Conservation (phyloP, 2,113 vertebrate species). For the Sebastes fasciatus region DNA sequence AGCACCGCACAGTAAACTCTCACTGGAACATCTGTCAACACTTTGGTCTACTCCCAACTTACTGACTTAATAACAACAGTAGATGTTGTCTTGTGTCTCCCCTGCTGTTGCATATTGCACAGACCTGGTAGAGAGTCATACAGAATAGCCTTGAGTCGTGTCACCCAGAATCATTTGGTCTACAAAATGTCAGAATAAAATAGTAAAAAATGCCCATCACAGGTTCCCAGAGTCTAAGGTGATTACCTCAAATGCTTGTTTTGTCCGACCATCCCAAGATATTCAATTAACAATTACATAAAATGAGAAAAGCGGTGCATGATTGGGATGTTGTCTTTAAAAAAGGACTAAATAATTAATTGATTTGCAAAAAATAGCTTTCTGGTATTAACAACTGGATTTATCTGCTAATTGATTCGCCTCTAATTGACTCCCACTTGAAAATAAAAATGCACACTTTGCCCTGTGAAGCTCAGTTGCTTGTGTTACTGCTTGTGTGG, state of each 20-base stretch:
- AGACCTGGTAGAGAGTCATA: background rate
- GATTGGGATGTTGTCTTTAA: background rate
- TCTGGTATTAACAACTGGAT: background rate
- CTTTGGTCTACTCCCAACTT: constrained; percentile 13
- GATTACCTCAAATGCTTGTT: background rate
- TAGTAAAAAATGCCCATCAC: background rate
- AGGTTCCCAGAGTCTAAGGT: background rate
- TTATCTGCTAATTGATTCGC: background rate
- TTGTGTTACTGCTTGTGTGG: background rate
- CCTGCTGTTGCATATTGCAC: background rate
- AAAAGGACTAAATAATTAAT: background rate
- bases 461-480: background rate
- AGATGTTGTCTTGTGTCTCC: background rate
- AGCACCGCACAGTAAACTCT: constrained; percentile 34
- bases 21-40: constrained; percentile 18
- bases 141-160: background rate
- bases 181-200: background rate
- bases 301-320: background rate
- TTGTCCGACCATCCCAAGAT: background rate
- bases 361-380: background rate
- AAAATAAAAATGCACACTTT: background rate
- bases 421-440: background rate
- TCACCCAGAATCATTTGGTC: background rate
- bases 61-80: constrained; percentile 20
- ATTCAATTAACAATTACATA: background rate